phyloP scores from a whole-genome alignment of 2,113 vertebrate species.

The Donacobius atricapilla region DNA sequence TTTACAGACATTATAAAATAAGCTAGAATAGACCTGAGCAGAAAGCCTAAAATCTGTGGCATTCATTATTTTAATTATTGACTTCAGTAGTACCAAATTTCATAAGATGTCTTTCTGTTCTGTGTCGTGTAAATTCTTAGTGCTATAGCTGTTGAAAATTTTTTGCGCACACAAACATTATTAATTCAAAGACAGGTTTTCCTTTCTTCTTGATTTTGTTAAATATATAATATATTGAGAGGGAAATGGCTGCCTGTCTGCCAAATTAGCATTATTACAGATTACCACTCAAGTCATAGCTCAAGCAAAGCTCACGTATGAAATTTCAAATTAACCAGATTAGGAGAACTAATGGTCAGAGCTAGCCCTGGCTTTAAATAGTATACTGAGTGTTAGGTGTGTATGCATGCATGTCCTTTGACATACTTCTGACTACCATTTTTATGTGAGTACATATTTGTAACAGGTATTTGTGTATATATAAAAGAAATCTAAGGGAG shows the following conservation, averaged over 20 bases:
- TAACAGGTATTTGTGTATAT: not conserved
- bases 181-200: not conserved
- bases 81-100: not conserved
- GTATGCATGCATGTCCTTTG: not conserved
- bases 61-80: not conserved
- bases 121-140: not conserved
- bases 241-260: not conserved
- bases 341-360: not conserved
- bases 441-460: not conserved
- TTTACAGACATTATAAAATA: not conserved
- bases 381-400: not conserved
- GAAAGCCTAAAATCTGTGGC: not conserved
- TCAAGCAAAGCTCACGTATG: not conserved
- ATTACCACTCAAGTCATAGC: not conserved
- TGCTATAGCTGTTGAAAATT: not conserved
- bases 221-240: not conserved
- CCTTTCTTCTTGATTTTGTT: not conserved
- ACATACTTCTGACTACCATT: not conserved
- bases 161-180: not conserved
- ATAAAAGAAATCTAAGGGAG: not conserved
- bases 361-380: not conserved
- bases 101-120: not conserved
- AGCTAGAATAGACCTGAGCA: not conserved
- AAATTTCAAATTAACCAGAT: not conserved
- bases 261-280: not conserved